Percentiles rank a stretch among this genome's conserved stretches.
Evolutionary conservation across 2,797 vertebrate genomes (phyloP).

Genomic region (Pangasius djambal): DNA sequence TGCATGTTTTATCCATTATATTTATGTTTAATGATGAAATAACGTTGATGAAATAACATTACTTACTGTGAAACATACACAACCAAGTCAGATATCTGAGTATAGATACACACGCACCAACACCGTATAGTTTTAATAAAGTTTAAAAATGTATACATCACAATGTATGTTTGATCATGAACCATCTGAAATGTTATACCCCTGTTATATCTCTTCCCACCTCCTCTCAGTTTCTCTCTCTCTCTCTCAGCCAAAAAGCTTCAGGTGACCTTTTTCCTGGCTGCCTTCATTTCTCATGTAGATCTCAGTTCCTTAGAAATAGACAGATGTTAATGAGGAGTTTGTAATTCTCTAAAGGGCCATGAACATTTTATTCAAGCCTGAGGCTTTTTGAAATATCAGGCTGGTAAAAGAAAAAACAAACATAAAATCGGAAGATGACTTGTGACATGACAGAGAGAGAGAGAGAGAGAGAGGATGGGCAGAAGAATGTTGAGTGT

Average conservation of each 20-base stretch:
- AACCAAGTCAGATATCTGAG: background rate
- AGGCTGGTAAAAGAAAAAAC: background rate
- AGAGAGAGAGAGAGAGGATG: background rate
- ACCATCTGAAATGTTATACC: background rate
- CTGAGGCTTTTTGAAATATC: background rate
- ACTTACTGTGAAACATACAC: background rate
- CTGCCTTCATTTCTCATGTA: background rate
- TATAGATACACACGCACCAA: background rate
- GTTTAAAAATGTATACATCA: background rate
- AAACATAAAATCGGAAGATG: background rate
- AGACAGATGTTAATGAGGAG: background rate
- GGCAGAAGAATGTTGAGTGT: background rate
- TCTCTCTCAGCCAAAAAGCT: background rate
- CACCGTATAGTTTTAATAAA: background rate
- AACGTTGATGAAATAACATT: background rate
- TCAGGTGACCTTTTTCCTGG: background rate
- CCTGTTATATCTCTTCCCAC: background rate
- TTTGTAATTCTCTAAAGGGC: background rate
- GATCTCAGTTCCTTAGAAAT: slow-evolving; percentile 23
- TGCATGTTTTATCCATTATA: background rate
- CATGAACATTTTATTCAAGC: too few species aligned
- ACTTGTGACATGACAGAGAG: too few species aligned
- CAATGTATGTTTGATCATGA: background rate
- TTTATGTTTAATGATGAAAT: background rate
- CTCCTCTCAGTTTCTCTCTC: background rate